These are phyloP conservation scores for Valencia hispanica DNA, from an alignment of 2,797 vertebrate genomes.

Conservation along the genomic window DNA sequence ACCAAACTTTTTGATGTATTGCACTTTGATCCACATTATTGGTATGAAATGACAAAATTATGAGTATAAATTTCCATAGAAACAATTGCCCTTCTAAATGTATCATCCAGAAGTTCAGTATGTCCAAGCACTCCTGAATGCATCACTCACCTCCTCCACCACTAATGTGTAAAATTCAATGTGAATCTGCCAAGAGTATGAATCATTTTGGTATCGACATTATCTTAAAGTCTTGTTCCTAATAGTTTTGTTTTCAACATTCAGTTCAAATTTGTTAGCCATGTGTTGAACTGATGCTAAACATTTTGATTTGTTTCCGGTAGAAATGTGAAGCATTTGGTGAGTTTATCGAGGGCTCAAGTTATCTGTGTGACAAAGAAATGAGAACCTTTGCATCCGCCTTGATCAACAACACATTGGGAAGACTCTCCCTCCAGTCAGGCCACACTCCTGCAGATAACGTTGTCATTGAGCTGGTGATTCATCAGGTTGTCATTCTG, in stretches of 20 bases:
- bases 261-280: not conserved
- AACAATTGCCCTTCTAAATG: no score
- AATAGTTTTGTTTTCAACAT: not conserved
- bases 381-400: conserved; percentile 70
- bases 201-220: not conserved
- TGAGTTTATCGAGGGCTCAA: conserved; percentile 70
- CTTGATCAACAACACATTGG: conserved; percentile 77
- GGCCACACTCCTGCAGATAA: not conserved
- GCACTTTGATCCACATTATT: no score
- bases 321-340: conserved; percentile 76
- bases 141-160: not conserved
- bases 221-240: not conserved
- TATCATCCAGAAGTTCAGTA: not conserved
- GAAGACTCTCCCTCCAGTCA: conserved; percentile 37
- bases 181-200: not conserved
- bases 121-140: not conserved
- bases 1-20: not conserved
- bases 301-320: conserved; percentile 2
- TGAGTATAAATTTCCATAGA: no score
- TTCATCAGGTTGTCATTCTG: conserved; percentile 79
- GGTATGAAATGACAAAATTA: no score
- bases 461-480: conserved; percentile 69
- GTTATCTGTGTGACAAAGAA: conserved; percentile 51
- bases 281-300: not conserved
- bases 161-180: not conserved